Evolutionary conservation across 2,888 invertebrate species (phyloP), one percentile per base, ranked within the genome.

Genomic region (Acleris laterana): DNA sequence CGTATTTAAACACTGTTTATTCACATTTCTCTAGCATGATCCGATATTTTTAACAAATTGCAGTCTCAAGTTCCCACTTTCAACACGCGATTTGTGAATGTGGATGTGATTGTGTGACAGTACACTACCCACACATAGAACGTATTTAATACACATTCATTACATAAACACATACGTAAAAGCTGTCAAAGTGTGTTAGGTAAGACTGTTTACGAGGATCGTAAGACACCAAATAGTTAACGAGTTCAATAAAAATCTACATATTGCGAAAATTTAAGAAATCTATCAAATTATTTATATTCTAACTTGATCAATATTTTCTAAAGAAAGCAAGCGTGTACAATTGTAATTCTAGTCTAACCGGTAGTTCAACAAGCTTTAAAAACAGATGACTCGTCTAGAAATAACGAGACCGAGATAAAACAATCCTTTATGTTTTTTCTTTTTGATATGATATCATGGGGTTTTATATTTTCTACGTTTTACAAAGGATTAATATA

Each of bases 11-110:
- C 79, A 83, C 78, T 82, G 70, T 81, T 85, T 79, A 81, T 81
- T 90, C 86, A 89, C 89, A 92, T 90, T 85, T 89, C 89, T 81
- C 66, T 73, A 77, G 74, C 74, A 77, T 79, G 77, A 80, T 78
- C 74, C 73, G 76, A 79, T 81, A 78, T 78, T 82, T 82, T 58
- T 57, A 59, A 42, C 60, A 66, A 70, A 69, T 58, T 59, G 55
- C 46, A 48, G 62, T 62, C 61, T 63, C 62, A 19, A 58, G 62
- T 68, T 60, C 63, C 55, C 51, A 63, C 63, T 68, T 63, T 68
- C 63, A 56, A 67, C 66, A 67, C 66, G 62, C 57, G 62, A 62
- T 55, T 65, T 55, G 61, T 61, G 61, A 65, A 65, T 65, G 65
- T 56, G 50, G 55, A 63, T 48, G 32, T 62, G 61, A 59, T 52